Evolutionary conservation across 2,113 vertebrate genomes (phyloP), one percentile per base, ranked within the genome.

Genomic region (Triplophysa tibetana): DNA sequence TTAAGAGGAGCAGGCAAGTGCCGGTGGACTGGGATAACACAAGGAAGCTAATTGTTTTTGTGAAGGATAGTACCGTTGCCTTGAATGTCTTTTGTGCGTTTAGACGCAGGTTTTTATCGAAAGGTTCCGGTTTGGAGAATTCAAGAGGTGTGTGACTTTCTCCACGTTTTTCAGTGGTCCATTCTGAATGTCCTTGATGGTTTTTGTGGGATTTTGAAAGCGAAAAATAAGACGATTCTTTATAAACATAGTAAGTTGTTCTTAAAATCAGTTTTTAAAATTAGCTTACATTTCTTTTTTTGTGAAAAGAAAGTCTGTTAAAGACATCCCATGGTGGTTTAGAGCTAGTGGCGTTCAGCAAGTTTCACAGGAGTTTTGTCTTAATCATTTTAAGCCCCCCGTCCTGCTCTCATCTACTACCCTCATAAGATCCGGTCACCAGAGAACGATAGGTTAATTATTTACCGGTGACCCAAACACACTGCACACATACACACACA

Each of bases 371-470:
- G 77, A 86, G 82, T 90, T 89, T 85, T 85, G 81, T 83, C 75
- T 86, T 90, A 88, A 91, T 92, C 91, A 90, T 81, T 94, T 95
- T 95, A 93, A 93, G 61, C 70, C n/a, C 17, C 54, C 19, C 62
- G 70, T 82, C 72, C 84, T 87, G 63, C 33, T 1, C 48, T 21
- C 54, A 26, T 91, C 95, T 94, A 93, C 94, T 92, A 89, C 93
- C 94, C 94, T 96, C 93, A 94, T 95, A 95, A 95, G 92, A 93
- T 93, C 94, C 82, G 95, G 94, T 92, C 96, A 96, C 90, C 92
- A 92, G 96, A 96, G 93, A 95, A 96, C 94, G 98, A 97, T 97
- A 96, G 97, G 98, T 98, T 98, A 98, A 98, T 99, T 96, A 99
- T 99, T 99, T 96, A 97, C 96, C 93, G 92, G 93, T 94, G 94